Evolutionary conservation across 2,888 invertebrate species (phyloP), one percentile per base, ranked within the genome.

Genomic region (Amblyjoppa proteus): DNA sequence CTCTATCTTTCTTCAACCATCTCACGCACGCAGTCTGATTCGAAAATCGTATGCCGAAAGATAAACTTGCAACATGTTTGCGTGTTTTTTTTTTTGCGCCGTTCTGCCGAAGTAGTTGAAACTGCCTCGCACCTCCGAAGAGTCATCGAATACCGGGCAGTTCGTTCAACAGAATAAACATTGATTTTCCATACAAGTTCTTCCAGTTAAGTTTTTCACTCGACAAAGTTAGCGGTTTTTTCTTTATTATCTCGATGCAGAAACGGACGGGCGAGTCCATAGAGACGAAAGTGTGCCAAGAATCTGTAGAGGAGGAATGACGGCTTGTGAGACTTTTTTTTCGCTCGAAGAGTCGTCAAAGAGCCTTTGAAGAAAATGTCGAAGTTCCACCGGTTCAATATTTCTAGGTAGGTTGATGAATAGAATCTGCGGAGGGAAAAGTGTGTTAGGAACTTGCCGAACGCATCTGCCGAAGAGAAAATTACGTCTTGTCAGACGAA

Each of bases 1-100:
- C 25, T 34, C 20, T 78, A n/a, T 69, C 53, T 28, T 58, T 64
- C 51, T 69, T 45, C 68, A 53, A 73, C 45, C 53, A 16, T 25
- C 31, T 25, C 41, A 25, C 4, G 41, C 38, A 58, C 16, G 16
- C 38, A 45, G 25, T 11, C 25, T 77, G 9, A 38, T 53, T 66
- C n/a, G 2, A 16, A 7, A 41, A 56, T 31, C 53, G 25, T 41
- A 68, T 53, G 66, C 66, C 3, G 49, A 31, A 38, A 51, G 13
- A 58, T 58, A 58, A 58, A 28, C 58, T 58, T 25, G 28, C 28
- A 9, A 5, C 25, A 25, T 41, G 11, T 41, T 2, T 3, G 41
- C 11, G 11, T 11, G 11, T 41, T 11, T 41, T 41, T 41, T 41
- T 11, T 41, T 41, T 41, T 11, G 6, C 41, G 2, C 11, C 11